Evolutionary conservation across 2,113 vertebrate genomes (phyloP), one percentile per base, ranked within the genome.

Genomic region (Campylorhamphus procurvoides): DNA sequence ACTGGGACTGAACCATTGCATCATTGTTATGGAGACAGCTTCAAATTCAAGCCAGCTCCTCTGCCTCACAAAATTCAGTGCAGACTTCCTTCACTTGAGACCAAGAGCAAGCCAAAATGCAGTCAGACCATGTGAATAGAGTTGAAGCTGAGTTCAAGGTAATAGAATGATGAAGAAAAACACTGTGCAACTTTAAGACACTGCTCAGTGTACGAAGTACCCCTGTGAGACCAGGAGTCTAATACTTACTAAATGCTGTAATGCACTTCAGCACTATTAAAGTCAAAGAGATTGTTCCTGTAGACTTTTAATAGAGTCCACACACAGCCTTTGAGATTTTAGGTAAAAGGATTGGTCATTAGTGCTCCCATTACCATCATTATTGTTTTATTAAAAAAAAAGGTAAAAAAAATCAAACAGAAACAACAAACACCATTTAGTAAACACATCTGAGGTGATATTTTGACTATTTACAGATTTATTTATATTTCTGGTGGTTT

Each of bases 401-500:
- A 83, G n/a, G 5, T 7, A 20, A 24, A 79, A 68, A n/a, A 64
- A 3, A 35, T 31, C 13, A 63, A 79, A 20, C 27, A 50, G 25
- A 80, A 91, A 14, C 44, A 88, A 39, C 25, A 93, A 87, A 50
- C 25, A 80, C 62, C n/a, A 74, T 87, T 95, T 85, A 63, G 60
- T 91, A 82, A 87, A 84, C 60, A 55, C 25, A 37, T 90, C 82
- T 82, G 39, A 84, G 50, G 23, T 50, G 72, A 29, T 85, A 64
- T 88, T 93, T 90, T 93, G 67, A n/a, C 71, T 90, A 3, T 58
- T 87, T 79, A 35, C 59, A 95, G 52, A 7, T 71, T 53, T 39
- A 59, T 87, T 92, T 90, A 8, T 80, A 16, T 95, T 95, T 84
- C n/a, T 90, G 20, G 42, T 81, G 68, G 35, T 87, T 96, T 94